These are phyloP conservation scores for Mustela erminea DNA, from an alignment of 2,797 vertebrate species.

Conservation along the genomic window DNA sequence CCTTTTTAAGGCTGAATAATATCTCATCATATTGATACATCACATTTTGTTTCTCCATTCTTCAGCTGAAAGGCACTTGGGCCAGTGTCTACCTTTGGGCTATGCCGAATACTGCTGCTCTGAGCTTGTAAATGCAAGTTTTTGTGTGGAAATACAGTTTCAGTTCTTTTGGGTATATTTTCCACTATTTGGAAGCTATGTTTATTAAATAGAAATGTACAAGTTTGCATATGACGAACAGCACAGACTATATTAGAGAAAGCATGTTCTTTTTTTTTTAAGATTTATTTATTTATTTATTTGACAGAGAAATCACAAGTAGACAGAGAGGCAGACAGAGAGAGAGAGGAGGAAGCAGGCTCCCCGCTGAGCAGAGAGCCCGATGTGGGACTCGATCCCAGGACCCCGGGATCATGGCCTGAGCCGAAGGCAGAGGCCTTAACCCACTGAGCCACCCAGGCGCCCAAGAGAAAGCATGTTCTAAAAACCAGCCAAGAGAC, in stretches of 20 bases:
- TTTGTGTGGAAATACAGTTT: constrained; percentile 56
- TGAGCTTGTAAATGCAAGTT: not conserved
- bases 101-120: constrained; percentile 43
- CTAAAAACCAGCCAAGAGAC: constrained; percentile 30
- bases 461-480: not conserved
- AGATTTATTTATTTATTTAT: too few relatives aligned
- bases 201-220: constrained; percentile 39
- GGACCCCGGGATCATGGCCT: too few relatives aligned
- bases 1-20: not conserved
- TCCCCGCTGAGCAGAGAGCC: too few relatives aligned
- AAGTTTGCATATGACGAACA: constrained; percentile 45
- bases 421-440: too few relatives aligned
- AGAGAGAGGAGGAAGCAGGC: too few relatives aligned
- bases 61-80: constrained; percentile 22
- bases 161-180: constrained; percentile 43
- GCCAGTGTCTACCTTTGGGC: not conserved
- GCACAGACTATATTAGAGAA: not conserved
- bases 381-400: too few relatives aligned
- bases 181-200: constrained; percentile 45
- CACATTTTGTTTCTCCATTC: constrained; percentile 48
- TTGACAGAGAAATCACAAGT: too few relatives aligned
- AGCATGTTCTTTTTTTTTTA: not conserved
- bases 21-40: not conserved
- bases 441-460: too few relatives aligned
- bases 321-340: too few relatives aligned